Evolutionary conservation across 2,797 vertebrate species (phyloP).

Genomic region (Aeoliscus strigatus): DNA sequence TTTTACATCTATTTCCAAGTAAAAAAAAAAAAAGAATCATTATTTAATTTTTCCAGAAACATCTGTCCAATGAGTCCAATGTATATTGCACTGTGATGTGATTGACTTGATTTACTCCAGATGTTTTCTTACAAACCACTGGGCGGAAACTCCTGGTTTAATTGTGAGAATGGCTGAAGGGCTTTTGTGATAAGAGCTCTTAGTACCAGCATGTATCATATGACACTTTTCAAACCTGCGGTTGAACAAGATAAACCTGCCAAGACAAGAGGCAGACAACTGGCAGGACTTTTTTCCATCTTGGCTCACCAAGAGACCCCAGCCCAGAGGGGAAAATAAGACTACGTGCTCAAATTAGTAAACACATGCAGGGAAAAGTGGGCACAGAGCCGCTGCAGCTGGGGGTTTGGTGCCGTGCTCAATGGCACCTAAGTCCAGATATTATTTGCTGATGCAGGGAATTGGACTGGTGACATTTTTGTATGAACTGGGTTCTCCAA

Average conservation of each 20-base stretch:
- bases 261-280: conserved; percentile 24
- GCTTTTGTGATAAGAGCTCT: conserved; percentile 17
- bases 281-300: conserved; percentile 10
- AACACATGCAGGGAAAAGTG: no score
- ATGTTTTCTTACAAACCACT: conserved; percentile 25
- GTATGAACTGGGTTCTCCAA: no score
- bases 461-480: no score
- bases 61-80: conserved; percentile 9
- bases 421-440: no score
- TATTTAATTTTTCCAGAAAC: background rate
- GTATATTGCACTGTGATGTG: conserved; percentile 18
- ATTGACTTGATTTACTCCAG: conserved; percentile 20
- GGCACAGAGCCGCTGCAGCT: no score
- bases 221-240: background rate
- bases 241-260: conserved; percentile 22
- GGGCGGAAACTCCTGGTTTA: conserved; percentile 10
- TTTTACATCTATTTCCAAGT: background rate
- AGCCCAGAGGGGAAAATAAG: no score
- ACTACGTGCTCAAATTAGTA: no score
- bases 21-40: no score
- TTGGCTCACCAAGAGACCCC: background rate
- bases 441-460: no score
- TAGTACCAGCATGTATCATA: conserved; percentile 13
- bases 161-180: background rate
- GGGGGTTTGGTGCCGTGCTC: no score